These are phyloP conservation scores for Ceyx cyanopectus DNA, from an alignment of 2,113 vertebrate species.

Conservation along the genomic window DNA sequence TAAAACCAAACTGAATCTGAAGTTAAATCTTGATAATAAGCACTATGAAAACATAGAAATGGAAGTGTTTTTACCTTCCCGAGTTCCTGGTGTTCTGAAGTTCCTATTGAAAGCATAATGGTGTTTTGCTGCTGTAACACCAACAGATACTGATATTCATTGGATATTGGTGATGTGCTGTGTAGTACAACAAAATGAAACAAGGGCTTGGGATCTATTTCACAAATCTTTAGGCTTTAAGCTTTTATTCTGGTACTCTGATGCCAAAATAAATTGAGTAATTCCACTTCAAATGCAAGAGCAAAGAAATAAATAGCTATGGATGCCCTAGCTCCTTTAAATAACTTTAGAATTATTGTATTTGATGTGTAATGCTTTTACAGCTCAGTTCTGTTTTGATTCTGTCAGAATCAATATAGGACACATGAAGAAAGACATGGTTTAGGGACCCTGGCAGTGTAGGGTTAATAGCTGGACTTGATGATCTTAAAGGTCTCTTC, in stretches of 20 bases:
- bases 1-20: not conserved
- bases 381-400: conserved; percentile 26
- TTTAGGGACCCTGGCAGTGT: too few species aligned
- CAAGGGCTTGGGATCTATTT: not conserved
- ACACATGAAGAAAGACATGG: not conserved
- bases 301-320: conserved; percentile 35
- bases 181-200: not conserved
- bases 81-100: not conserved
- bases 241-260: not conserved
- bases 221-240: not conserved
- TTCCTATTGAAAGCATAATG: not conserved
- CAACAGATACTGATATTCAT: not conserved
- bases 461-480: too few species aligned
- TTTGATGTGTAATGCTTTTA: conserved; percentile 21
- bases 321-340: not conserved
- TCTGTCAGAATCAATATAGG: not conserved
- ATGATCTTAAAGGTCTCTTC: too few species aligned
- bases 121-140: not conserved
- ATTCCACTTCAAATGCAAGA: conserved; percentile 3
- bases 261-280: conserved; percentile 2
- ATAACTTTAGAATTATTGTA: conserved; percentile 23
- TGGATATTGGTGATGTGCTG: not conserved
- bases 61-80: not conserved
- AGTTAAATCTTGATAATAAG: not conserved
- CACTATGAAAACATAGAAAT: not conserved